A percentile compares a stretch with the other conserved stretches of the same genome.
Evolutionary conservation across 2,888 invertebrate genomes (phyloP).

Genomic region (Lacanobia wlatinum): DNA sequence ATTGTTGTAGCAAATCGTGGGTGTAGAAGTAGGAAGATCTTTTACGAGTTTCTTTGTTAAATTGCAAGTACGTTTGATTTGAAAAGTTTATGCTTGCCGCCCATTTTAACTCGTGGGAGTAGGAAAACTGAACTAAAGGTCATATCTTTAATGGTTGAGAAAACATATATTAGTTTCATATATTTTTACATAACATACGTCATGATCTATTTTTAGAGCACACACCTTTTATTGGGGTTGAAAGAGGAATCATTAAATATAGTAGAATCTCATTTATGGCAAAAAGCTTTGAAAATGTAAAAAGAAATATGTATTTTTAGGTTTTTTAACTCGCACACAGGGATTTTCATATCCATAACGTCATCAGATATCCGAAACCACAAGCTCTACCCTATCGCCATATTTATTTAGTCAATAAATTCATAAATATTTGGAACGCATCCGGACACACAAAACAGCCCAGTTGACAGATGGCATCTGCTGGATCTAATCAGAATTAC

Average conservation of each 20-base stretch:
- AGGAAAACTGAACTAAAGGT: background rate
- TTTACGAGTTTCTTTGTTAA: background rate
- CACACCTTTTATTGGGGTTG: background rate
- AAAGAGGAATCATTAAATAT: background rate
- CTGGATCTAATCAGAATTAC: constrained; percentile 52
- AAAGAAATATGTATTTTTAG: too few species aligned
- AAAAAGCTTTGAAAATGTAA: too few species aligned
- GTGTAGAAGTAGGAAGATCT: background rate
- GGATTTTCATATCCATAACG: too few species aligned
- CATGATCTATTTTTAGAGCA: background rate
- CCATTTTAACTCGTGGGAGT: background rate
- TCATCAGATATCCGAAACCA: background rate
- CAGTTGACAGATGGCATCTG: constrained; percentile 55
- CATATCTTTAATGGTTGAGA: background rate
- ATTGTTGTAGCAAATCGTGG: too few species aligned
- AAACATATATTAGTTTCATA: background rate
- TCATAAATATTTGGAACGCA: constrained; percentile 45
- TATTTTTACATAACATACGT: background rate
- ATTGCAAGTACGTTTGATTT: background rate
- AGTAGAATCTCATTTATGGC: background rate
- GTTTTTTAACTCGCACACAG: too few species aligned
- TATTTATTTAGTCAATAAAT: constrained; percentile 36
- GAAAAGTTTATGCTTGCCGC: background rate
- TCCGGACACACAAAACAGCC: constrained; percentile 39
- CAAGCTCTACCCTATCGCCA: background rate